Conservation (phyloP, 2,888 invertebrate genomes). For the Apamea crenata region DNA sequence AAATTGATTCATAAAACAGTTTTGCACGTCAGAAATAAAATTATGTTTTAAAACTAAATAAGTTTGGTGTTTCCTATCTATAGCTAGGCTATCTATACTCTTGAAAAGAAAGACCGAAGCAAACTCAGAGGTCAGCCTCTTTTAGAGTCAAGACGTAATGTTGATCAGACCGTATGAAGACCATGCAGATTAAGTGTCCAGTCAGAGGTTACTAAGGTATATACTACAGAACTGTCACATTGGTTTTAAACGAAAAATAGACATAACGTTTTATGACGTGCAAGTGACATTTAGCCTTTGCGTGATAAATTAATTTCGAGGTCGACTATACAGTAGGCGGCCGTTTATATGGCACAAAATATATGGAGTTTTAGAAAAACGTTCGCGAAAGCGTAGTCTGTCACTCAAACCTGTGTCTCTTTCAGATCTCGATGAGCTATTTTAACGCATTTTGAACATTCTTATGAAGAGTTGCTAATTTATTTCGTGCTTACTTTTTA, state of each 20-base stretch:
- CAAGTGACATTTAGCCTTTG: not conserved
- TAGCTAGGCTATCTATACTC: too few species aligned
- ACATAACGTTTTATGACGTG: not conserved
- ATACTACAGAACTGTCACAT: not conserved
- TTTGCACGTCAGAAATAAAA: too few species aligned
- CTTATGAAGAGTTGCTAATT: not conserved
- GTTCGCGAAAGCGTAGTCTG: not conserved
- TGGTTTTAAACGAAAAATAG: not conserved
- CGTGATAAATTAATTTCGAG: not conserved
- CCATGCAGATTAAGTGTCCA: too few species aligned
- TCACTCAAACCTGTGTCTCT: not conserved
- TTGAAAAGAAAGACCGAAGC: not conserved
- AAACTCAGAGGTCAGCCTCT: too few species aligned
- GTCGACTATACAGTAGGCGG: not conserved
- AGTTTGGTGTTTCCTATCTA: not conserved
- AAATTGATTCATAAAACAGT: too few species aligned
- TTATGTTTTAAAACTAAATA: not conserved
- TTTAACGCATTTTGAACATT: not conserved
- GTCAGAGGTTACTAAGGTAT: too few species aligned
- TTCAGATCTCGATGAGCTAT: not conserved
- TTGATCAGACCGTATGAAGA: too few species aligned
- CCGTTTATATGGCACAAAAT: not conserved
- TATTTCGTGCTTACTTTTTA: not conserved
- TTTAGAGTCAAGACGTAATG: too few species aligned
- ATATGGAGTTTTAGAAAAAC: not conserved